Conservation (phyloP, 2,888 invertebrate species). For the Drosophila setosimentum region DNA sequence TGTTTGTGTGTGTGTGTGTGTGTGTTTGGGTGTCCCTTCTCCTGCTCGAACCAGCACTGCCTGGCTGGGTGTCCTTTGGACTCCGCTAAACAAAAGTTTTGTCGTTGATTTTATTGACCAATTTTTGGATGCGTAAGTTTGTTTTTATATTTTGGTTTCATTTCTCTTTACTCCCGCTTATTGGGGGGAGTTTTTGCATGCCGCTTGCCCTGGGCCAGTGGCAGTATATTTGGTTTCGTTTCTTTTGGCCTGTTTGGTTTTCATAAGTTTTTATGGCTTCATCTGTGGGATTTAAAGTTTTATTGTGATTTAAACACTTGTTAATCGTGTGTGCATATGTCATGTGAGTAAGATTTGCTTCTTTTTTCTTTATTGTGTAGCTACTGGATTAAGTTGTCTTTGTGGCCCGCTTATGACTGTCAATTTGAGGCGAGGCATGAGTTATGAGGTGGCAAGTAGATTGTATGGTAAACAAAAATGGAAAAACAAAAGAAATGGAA, state of each 20-base stretch:
- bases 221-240: slow-evolving; percentile 60
- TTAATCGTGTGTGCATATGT: slow-evolving; percentile 80
- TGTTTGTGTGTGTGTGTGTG: slow-evolving; percentile 23
- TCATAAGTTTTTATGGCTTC: slow-evolving; percentile 78
- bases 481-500: no score
- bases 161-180: slow-evolving; percentile 34
- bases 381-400: slow-evolving; percentile 64
- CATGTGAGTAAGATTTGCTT: slow-evolving; percentile 36
- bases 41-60: slow-evolving; percentile 14
- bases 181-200: slow-evolving; percentile 69
- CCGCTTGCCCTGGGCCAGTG: slow-evolving; percentile 36
- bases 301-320: slow-evolving; percentile 82
- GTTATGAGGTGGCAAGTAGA: not conserved
- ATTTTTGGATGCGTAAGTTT: slow-evolving; percentile 80
- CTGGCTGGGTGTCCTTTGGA: slow-evolving; percentile 75
- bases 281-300: slow-evolving; percentile 81
- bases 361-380: slow-evolving; percentile 7
- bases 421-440: slow-evolving; percentile 1
- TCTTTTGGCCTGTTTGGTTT: slow-evolving; percentile 56
- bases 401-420: slow-evolving; percentile 35
- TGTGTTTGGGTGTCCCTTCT: slow-evolving; percentile 21
- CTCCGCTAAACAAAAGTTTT: slow-evolving; percentile 73
- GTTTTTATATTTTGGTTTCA: slow-evolving; percentile 32
- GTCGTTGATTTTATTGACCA: slow-evolving; percentile 81
- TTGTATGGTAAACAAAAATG: not conserved